Evolutionary conservation across 1,140 invertebrate species (phyloP), one percentile per base, ranked within the genome.

Genomic region (Macrostomum lignano): DNA sequence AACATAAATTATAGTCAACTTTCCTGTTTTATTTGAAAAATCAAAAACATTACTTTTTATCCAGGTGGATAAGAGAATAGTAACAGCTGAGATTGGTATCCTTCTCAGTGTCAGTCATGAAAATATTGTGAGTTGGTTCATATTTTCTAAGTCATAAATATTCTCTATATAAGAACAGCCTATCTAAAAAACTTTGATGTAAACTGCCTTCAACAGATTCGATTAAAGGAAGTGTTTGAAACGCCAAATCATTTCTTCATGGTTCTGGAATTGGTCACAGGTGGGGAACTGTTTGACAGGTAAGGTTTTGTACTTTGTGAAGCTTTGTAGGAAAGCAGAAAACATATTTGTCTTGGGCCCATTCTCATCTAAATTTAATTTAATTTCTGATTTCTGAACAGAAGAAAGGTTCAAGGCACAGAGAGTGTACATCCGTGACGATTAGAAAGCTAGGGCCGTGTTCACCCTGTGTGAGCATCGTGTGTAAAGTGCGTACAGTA

Each of bases 231-330:
- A 33, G 48, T 58, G n/a, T 58, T 40, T 44, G 55, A 58, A 36
- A 49, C 49, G 11, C 38, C 41, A 2, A 39, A 37, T 17, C 41
- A 51, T 25, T 49, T 58, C 6, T 44, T 43, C 28, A 40, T 58
- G 17, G 47, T 58, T 3, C 37, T 57, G 21, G 55, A 58, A 31
- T 43, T 56, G 22, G 54, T 54, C 1, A 51, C 48, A 22, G 55
- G 55, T 23, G 59, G 59, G n/a, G 62, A 64, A 40, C 45, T 64
- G 2, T 62, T 64, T 45, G 62, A 64, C 42, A 48, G 49, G 50
- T 51, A 39, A 32, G 35, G 31, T 17, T 14, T 11, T n/a, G n/a
- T n/a, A n/a, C n/a, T n/a, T n/a, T n/a, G 9, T 22, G 4, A 3
- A 1, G 10, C 9, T 19, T 6, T 39, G 14, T 20, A 35, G 5